phyloP scores from a whole-genome alignment of 2,888 invertebrate genomes.

The Cantharis flavilabris region DNA sequence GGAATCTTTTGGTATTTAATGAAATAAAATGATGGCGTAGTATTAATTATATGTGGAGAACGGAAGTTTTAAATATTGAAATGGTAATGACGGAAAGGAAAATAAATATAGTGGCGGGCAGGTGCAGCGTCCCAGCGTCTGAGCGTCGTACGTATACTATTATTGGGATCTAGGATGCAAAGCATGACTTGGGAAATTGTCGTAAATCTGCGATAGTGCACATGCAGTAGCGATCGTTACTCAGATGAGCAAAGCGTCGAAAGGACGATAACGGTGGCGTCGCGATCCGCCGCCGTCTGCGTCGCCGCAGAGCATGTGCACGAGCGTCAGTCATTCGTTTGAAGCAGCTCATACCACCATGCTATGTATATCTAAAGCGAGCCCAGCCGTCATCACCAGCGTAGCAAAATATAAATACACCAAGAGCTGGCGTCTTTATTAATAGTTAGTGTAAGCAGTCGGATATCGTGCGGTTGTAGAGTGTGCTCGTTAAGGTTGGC shows the following conservation, averaged over 20 bases:
- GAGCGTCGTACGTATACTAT: slow-evolving; percentile 17
- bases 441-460: slow-evolving; percentile 33
- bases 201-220: slow-evolving; percentile 33
- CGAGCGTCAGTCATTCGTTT: slow-evolving; percentile 38
- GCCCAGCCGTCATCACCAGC: slow-evolving; percentile 33
- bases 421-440: slow-evolving; percentile 37
- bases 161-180: slow-evolving; percentile 32
- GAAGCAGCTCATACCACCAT: slow-evolving; percentile 33
- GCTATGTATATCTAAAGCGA: slow-evolving; percentile 31
- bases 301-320: slow-evolving; percentile 39
- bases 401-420: slow-evolving; percentile 36
- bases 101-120: slow-evolving; percentile 9
- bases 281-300: slow-evolving; percentile 29
- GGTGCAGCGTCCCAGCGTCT: slow-evolving; percentile 18
- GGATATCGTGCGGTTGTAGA: slow-evolving; percentile 29
- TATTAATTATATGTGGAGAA: background rate
- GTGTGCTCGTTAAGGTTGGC: slow-evolving; percentile 34
- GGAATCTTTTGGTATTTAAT: background rate
- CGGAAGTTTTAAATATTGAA: background rate
- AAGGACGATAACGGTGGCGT: slow-evolving; percentile 22
- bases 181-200: slow-evolving; percentile 26
- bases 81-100: background rate
- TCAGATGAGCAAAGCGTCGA: slow-evolving; percentile 18
- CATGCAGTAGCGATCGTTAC: slow-evolving; percentile 33
- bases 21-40: background rate